Percentiles rank a stretch among this genome's conserved stretches.
phyloP scores from a whole-genome alignment of 2,113 vertebrate species.

The Pollimyrus isidori region DNA sequence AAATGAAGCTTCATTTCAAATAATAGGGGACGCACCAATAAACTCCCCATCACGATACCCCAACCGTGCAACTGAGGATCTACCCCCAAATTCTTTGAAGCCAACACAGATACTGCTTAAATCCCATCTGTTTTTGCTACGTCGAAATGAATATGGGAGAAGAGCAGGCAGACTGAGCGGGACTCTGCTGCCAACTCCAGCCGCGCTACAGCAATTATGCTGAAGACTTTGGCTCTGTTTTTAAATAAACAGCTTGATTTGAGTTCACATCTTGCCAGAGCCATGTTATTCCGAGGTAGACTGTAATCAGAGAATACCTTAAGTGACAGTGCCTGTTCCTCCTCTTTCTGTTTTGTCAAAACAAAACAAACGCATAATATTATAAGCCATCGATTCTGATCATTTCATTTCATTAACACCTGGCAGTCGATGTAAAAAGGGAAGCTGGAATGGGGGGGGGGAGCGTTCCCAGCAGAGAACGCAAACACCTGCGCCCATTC shows the following conservation, averaged over 20 bases:
- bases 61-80: not conserved
- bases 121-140: slow-evolving; percentile 40
- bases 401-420: not conserved
- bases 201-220: slow-evolving; percentile 10
- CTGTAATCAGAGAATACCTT: slow-evolving; percentile 12
- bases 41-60: not conserved
- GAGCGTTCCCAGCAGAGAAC: not conserved
- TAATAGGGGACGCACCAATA: not conserved
- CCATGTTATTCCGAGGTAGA: slow-evolving; percentile 8
- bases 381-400: not conserved
- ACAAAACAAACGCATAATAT: slow-evolving; percentile 5
- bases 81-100: slow-evolving; percentile 36
- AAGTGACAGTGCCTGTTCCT: not conserved
- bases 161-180: slow-evolving; percentile 1
- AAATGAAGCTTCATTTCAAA: not conserved
- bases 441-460: not conserved
- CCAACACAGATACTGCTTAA: slow-evolving; percentile 32
- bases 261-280: slow-evolving; percentile 16
- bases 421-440: not conserved
- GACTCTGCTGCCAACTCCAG: slow-evolving; percentile 3
- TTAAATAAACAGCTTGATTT: slow-evolving; percentile 16
- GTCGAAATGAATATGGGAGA: slow-evolving; percentile 13
- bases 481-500: not conserved
- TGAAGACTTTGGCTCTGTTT: slow-evolving; percentile 12
- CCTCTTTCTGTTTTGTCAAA: not conserved